Evolutionary conservation across 1,140 invertebrate genomes (phyloP).

Genomic region (Lepidurus couesii): DNA sequence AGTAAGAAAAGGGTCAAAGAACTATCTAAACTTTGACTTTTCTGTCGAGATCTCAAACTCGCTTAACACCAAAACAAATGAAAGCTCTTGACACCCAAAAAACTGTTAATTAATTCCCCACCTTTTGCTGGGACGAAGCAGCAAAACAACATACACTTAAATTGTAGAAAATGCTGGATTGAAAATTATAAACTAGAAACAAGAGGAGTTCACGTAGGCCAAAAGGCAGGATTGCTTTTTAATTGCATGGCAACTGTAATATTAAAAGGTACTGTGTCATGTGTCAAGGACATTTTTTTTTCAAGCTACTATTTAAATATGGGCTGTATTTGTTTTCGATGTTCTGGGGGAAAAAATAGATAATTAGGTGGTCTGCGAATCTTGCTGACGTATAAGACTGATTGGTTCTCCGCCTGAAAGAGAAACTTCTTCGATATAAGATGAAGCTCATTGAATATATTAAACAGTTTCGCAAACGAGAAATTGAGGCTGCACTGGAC

Average conservation of each 20-base stretch:
- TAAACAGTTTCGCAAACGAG: background rate
- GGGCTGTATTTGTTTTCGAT: background rate
- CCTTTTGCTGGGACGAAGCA: no score
- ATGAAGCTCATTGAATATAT: background rate
- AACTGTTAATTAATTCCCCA: no score
- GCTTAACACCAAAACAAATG: background rate
- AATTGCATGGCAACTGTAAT: background rate
- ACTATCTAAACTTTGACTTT: background rate
- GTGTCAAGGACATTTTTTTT: background rate
- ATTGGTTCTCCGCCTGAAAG: conserved; percentile 2
- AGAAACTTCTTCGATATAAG: background rate
- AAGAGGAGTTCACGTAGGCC: background rate
- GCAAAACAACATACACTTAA: background rate
- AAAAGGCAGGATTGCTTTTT: background rate
- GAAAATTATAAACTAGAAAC: background rate
- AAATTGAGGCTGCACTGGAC: background rate
- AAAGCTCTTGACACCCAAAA: no score
- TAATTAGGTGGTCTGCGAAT: background rate
- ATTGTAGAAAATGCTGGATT: background rate
- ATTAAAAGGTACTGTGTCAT: background rate
- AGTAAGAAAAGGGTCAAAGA: background rate
- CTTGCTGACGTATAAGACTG: background rate
- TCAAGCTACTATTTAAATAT: background rate
- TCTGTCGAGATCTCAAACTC: background rate
- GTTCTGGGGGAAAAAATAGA: background rate